These are phyloP conservation scores for Cerastoderma edule DNA, from an alignment of 2,888 invertebrate species.

Conservation along the genomic window DNA sequence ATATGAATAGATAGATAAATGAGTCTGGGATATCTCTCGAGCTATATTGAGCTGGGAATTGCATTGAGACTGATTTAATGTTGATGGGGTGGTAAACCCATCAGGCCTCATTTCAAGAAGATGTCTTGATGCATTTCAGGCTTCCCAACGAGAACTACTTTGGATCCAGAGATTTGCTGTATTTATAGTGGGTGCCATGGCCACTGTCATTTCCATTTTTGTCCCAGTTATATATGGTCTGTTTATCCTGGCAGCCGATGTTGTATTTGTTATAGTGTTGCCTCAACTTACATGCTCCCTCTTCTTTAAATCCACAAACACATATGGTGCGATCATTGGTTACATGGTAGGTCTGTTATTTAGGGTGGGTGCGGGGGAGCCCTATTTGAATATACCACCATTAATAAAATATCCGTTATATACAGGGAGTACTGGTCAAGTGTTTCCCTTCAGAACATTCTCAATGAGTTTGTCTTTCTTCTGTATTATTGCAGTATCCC, in stretches of 20 bases:
- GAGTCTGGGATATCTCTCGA: too few relatives aligned
- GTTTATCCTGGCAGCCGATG: constrained; percentile 78
- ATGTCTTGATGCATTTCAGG: constrained; percentile 64
- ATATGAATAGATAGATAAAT: too few relatives aligned
- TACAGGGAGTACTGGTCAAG: constrained; percentile 88
- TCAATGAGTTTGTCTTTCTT: constrained; percentile 92
- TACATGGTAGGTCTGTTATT: constrained; percentile 90
- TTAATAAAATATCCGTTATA: constrained; percentile 92
- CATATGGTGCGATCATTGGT: constrained; percentile 73
- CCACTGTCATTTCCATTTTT: constrained; percentile 70
- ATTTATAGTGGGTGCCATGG: constrained; percentile 64
- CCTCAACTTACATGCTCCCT: constrained; percentile 78
- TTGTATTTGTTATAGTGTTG: constrained; percentile 79
- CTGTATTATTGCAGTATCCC: constrained; percentile 49
- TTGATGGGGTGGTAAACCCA: too few relatives aligned
- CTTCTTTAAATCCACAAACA: constrained; percentile 68
- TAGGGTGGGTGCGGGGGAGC: constrained; percentile 94
- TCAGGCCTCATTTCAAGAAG: too few relatives aligned
- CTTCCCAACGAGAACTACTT: constrained; percentile 65
- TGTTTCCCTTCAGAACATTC: constrained; percentile 97
- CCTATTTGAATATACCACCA: constrained; percentile 91
- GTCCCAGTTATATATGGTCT: constrained; percentile 72
- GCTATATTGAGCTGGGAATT: too few relatives aligned
- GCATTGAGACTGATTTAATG: too few relatives aligned
- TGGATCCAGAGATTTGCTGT: constrained; percentile 70